phyloP scores from a whole-genome alignment of 2,797 vertebrate genomes.

The Micropoecilia bifurca region DNA sequence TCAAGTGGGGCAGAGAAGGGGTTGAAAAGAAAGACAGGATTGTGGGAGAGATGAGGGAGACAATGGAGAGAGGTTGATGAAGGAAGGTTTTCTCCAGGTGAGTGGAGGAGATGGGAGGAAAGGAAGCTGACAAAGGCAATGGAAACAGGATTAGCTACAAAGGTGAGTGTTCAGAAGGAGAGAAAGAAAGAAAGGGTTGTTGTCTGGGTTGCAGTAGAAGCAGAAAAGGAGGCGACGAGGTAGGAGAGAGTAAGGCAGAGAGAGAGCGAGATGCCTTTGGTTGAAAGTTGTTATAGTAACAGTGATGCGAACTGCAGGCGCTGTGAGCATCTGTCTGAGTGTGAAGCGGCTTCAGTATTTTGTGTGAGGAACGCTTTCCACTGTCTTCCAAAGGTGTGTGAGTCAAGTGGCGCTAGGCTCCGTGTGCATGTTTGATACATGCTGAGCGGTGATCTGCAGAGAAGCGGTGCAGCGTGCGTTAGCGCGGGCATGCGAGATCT shows the following conservation, averaged over 20 bases:
- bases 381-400: conserved; percentile 23
- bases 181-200: conserved; percentile 31
- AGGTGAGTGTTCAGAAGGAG: conserved; percentile 56
- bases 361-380: conserved; percentile 19
- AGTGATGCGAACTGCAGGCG: conserved; percentile 45
- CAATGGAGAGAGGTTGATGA: conserved; percentile 21
- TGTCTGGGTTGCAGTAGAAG: conserved; percentile 59
- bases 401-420: conserved; percentile 20
- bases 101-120: neutral
- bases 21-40: neutral
- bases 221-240: conserved; percentile 28
- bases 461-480: conserved; percentile 49
- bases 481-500: conserved; percentile 42
- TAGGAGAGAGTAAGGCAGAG: conserved; percentile 26
- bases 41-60: neutral
- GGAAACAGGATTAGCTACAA: conserved; percentile 35
- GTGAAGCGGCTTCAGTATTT: conserved; percentile 27
- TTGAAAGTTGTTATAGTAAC: conserved; percentile 71
- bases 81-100: conserved; percentile 24
- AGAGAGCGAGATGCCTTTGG: conserved; percentile 35
- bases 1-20: conserved; percentile 4
- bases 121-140: conserved; percentile 15
- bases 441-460: conserved; percentile 52
- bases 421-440: conserved; percentile 36
- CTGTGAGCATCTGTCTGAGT: conserved; percentile 37